Percentiles rank a stretch among this genome's conserved stretches.
Conservation (phyloP, 1,140 invertebrate species). For the Orussus abietinus region DNA sequence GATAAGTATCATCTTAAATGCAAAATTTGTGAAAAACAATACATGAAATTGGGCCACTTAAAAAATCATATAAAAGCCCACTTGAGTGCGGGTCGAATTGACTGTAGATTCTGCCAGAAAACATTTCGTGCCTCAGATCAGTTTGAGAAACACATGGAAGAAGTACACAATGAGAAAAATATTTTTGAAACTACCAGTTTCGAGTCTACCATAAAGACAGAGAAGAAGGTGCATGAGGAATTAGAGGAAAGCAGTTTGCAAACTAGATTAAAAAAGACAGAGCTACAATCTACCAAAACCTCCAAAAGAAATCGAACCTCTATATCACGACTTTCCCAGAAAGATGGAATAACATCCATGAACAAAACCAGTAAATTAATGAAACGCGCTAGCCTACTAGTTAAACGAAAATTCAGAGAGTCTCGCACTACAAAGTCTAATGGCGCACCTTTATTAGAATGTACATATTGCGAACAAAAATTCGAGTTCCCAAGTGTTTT, state of each 20-base stretch:
- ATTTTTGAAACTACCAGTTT: not conserved
- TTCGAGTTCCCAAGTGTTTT: slow-evolving; percentile 50
- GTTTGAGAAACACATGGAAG: slow-evolving; percentile 28
- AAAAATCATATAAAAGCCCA: slow-evolving; percentile 33
- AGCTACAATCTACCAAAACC: not conserved
- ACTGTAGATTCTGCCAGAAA: slow-evolving; percentile 30
- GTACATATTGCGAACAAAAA: slow-evolving; percentile 33
- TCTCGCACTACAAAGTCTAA: not conserved
- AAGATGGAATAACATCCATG: too few species aligned
- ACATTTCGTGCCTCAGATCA: slow-evolving; percentile 24
- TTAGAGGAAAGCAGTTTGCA: not conserved
- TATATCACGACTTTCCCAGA: too few species aligned
- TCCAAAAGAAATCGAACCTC: not conserved
- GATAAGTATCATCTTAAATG: slow-evolving; percentile 25
- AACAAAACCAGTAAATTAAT: not conserved
- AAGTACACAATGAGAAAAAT: slow-evolving; percentile 20
- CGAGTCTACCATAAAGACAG: not conserved
- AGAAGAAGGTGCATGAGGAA: not conserved
- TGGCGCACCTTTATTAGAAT: slow-evolving; percentile 16
- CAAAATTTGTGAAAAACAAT: slow-evolving; percentile 32
- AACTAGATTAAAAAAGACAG: not conserved
- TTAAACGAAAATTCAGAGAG: not conserved
- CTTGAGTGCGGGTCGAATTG: slow-evolving; percentile 10
- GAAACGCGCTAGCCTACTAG: not conserved
- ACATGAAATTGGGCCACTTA: slow-evolving; percentile 29